These are phyloP conservation scores for Odontothrips loti DNA, from an alignment of 2,888 invertebrate genomes.

Conservation along the genomic window DNA sequence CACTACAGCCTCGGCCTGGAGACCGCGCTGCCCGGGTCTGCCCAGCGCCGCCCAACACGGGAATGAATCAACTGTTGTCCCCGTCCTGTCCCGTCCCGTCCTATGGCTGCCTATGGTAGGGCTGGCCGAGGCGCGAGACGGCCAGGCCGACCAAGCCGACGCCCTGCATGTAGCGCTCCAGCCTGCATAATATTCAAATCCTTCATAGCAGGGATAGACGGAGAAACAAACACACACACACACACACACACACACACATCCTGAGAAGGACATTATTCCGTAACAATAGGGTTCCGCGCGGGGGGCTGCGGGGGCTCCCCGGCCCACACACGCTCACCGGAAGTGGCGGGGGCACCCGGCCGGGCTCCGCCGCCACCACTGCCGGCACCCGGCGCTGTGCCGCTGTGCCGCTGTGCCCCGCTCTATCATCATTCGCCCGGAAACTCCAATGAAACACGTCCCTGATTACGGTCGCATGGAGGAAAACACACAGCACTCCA, in stretches of 20 bases:
- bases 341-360: conserved; percentile 8
- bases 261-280: conserved; percentile 16
- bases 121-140: no score
- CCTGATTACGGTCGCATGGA: not conserved
- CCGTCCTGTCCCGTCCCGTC: no score
- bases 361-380: not conserved
- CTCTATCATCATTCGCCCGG: conserved; percentile 6
- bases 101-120: no score
- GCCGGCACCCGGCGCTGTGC: not conserved
- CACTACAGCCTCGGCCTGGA: no score
- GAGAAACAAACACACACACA: conserved; percentile 14
- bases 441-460: conserved; percentile 20
- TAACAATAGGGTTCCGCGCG: conserved; percentile 11
- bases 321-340: conserved; percentile 20
- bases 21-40: no score
- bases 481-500: no score
- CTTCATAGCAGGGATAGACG: not conserved
- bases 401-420: no score
- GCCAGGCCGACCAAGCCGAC: no score
- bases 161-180: not conserved
- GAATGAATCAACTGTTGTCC: no score
- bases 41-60: no score
- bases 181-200: conserved; percentile 23
- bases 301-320: not conserved
- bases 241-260: not conserved